A percentile compares a stretch with the other conserved stretches of the same genome.
These are phyloP conservation scores for Aphrocallistes beatrix DNA, from an alignment of 37 sponge, comb jelly and placozoan genomes.

Conservation along the genomic window DNA sequence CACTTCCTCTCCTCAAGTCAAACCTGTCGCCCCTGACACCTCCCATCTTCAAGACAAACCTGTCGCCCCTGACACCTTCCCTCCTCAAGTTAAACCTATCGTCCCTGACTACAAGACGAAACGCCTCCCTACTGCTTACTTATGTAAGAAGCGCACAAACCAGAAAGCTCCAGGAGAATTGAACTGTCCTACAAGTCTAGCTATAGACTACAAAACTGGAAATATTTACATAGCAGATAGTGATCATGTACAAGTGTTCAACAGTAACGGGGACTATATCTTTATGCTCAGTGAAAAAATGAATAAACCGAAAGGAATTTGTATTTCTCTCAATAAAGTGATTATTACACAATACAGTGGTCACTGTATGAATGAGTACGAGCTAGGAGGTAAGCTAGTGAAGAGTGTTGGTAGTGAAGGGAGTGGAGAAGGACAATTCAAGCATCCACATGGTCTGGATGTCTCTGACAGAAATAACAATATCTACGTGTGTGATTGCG, in stretches of 20 bases:
- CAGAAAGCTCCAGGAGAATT: constrained; percentile 14
- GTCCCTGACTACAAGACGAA: constrained; percentile 6
- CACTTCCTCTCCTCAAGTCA: too few relatives aligned
- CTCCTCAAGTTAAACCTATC: constrained; percentile 7
- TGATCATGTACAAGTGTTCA: neutral
- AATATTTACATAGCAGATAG: neutral
- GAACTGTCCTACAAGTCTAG: neutral
- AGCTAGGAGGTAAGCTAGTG: constrained; percentile 15
- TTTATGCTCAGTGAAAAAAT: constrained; percentile 13
- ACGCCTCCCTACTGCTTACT: constrained; percentile 10
- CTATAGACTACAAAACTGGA: neutral
- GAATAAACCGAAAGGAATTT: neutral
- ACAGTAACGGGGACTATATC: constrained; percentile 11
- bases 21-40: neutral
- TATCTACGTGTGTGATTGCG: neutral
- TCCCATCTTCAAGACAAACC: constrained; percentile 7
- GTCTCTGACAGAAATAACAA: constrained; percentile 5
- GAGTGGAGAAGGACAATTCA: neutral
- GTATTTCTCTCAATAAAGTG: neutral
- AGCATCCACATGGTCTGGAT: neutral
- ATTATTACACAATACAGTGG: neutral
- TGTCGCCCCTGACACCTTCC: neutral
- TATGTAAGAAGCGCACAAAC: neutral
- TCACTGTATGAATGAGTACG: constrained; percentile 2
- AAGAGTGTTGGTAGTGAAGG: constrained; percentile 8